phyloP scores from a whole-genome alignment of 2,888 invertebrate species.

The Rhagonycha lutea region DNA sequence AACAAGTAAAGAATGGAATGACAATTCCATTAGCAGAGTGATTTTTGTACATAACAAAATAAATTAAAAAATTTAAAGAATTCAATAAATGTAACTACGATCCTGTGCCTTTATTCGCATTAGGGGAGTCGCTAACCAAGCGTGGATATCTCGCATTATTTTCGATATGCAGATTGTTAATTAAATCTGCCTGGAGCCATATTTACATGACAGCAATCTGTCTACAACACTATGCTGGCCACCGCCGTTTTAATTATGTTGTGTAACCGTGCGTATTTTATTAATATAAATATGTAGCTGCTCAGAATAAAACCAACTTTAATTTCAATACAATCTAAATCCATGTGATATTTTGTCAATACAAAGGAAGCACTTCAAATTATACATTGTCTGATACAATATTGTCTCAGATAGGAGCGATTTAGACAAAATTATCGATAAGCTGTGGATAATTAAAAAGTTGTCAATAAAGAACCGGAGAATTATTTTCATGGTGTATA shows the following conservation, averaged over 20 bases:
- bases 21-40: not conserved
- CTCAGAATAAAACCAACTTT: constrained; percentile 17
- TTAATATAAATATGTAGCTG: constrained; percentile 51
- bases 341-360: not conserved
- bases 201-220: constrained; percentile 58
- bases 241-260: constrained; percentile 53
- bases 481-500: not conserved
- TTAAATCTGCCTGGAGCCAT: constrained; percentile 55
- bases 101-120: constrained; percentile 38
- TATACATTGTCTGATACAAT: not conserved
- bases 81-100: constrained; percentile 16
- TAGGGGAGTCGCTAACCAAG: constrained; percentile 49
- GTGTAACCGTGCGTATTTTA: constrained; percentile 55
- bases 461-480: not conserved
- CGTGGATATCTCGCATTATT: constrained; percentile 54
- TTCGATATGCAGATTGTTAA: constrained; percentile 57
- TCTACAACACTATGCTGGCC: constrained; percentile 50
- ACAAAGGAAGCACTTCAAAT: not conserved
- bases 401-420: not conserved
- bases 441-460: not conserved
- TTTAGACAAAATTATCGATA: not conserved
- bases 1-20: not conserved
- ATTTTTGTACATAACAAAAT: not conserved
- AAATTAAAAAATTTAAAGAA: not conserved
- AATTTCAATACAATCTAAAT: constrained; percentile 7